Percentiles rank a stretch among this genome's conserved stretches.
Conservation (phyloP, 2,888 invertebrate species). For the Latrodectus hesperus region DNA sequence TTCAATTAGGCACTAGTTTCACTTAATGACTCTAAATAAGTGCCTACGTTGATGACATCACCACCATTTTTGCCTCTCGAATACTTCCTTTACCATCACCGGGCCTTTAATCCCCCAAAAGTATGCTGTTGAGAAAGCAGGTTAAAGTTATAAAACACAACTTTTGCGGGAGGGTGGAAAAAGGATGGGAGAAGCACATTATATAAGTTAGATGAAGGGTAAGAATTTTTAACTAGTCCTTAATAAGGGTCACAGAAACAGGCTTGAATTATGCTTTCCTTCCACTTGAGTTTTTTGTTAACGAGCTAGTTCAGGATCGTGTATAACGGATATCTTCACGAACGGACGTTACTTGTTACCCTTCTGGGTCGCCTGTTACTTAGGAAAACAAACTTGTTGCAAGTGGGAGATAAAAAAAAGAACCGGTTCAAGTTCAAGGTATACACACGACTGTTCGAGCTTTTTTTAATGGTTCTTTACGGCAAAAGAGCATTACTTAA, state of each 20-base stretch:
- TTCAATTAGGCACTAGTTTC: too few species aligned
- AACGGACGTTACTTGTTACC: not conserved
- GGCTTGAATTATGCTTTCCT: constrained; percentile 19
- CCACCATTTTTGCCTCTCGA: too few species aligned
- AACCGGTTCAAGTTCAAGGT: constrained; percentile 40
- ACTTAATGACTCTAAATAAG: too few species aligned
- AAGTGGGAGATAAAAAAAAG: constrained; percentile 13
- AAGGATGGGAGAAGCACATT: not conserved
- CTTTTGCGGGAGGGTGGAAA: not conserved
- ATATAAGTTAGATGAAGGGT: not conserved
- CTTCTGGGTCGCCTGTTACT: constrained; percentile 32
- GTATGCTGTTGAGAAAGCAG: not conserved
- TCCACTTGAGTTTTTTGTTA: constrained; percentile 27
- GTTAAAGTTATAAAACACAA: not conserved
- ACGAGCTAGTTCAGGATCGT: constrained; percentile 51
- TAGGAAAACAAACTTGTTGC: constrained; percentile 57
- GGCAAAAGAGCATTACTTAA: constrained; percentile 19
- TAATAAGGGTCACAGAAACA: constrained; percentile 36
- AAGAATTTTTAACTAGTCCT: constrained; percentile 23
- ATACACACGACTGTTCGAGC: constrained; percentile 15
- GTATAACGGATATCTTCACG: constrained; percentile 36
- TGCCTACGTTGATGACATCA: too few species aligned
- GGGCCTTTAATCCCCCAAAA: too few species aligned
- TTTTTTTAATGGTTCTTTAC: constrained; percentile 39
- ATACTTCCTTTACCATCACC: too few species aligned